Evolutionary conservation across 2,888 invertebrate genomes (phyloP).

Genomic region (Coelinius sp.): DNA sequence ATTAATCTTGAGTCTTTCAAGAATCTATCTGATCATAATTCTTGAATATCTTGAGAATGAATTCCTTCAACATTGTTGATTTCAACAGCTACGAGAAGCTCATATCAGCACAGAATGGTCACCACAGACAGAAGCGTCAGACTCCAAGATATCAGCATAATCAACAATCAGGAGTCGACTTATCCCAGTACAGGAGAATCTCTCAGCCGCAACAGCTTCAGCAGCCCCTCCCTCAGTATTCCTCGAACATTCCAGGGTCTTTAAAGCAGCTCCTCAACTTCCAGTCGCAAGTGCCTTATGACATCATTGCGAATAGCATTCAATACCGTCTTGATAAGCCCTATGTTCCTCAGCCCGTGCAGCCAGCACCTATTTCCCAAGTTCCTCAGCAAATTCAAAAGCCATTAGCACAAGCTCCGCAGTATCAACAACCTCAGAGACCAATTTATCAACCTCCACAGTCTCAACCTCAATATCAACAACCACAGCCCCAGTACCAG

Average conservation of each 20-base stretch:
- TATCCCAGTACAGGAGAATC: slow-evolving; percentile 50
- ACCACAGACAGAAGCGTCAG: slow-evolving; percentile 47
- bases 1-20: not conserved
- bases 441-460: slow-evolving; percentile 17
- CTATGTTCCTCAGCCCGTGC: slow-evolving; percentile 62
- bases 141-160: slow-evolving; percentile 43
- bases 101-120: slow-evolving; percentile 46
- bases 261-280: slow-evolving; percentile 51
- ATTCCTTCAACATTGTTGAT: not conserved
- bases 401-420: not conserved
- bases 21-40: not conserved
- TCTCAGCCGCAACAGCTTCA: slow-evolving; percentile 42
- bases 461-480: not conserved
- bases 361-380: slow-evolving; percentile 39
- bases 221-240: slow-evolving; percentile 48
- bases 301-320: slow-evolving; percentile 65
- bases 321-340: slow-evolving; percentile 59
- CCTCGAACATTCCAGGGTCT: slow-evolving; percentile 45
- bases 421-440: slow-evolving; percentile 25
- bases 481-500: slow-evolving; percentile 23
- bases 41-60: not conserved
- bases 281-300: slow-evolving; percentile 53
- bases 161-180: slow-evolving; percentile 37
- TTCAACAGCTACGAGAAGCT: slow-evolving; percentile 52
- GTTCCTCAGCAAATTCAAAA: not conserved